Conservation (phyloP, 2,797 vertebrate species). For the Atherinosoma microstoma region DNA sequence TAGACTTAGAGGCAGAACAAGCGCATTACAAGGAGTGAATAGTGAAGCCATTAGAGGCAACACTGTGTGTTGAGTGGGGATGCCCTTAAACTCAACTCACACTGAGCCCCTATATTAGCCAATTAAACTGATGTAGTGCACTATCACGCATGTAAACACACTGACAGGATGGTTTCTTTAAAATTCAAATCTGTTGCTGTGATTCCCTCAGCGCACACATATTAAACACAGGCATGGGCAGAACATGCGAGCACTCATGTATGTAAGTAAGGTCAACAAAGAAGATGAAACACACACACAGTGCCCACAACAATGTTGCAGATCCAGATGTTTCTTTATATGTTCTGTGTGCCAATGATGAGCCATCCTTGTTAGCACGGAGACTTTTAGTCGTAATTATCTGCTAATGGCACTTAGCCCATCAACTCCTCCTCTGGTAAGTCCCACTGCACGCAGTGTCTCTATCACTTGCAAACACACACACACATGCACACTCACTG, state of each 20-base stretch:
- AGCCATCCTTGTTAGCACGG: conserved; percentile 64
- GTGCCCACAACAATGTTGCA: conserved; percentile 20
- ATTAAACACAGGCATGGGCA: conserved; percentile 2
- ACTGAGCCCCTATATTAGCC: conserved; percentile 39
- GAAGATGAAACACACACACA: conserved; percentile 19
- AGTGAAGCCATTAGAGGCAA: conserved; percentile 41
- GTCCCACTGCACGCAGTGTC: conserved; percentile 36
- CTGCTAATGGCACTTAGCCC: conserved; percentile 75
- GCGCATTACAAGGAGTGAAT: conserved; percentile 31
- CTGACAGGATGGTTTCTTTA: conserved; percentile 20
- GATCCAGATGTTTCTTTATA: conserved; percentile 68
- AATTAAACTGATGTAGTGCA: conserved; percentile 58
- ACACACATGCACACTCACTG: background rate
- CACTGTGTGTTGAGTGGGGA: conserved; percentile 22
- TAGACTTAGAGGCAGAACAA: conserved; percentile 17
- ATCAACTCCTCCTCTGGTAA: conserved; percentile 64
- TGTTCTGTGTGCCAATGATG: conserved; percentile 64
- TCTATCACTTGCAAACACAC: background rate
- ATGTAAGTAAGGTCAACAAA: background rate
- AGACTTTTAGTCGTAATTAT: conserved; percentile 77
- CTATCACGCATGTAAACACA: conserved; percentile 11
- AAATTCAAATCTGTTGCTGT: conserved; percentile 21
- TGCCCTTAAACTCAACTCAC: conserved; percentile 68
- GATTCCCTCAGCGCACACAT: conserved; percentile 26
- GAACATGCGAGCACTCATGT: background rate